Evolutionary conservation across 2,888 invertebrate genomes (phyloP), one percentile per base, ranked within the genome.

Genomic region (Muscina levida): DNA sequence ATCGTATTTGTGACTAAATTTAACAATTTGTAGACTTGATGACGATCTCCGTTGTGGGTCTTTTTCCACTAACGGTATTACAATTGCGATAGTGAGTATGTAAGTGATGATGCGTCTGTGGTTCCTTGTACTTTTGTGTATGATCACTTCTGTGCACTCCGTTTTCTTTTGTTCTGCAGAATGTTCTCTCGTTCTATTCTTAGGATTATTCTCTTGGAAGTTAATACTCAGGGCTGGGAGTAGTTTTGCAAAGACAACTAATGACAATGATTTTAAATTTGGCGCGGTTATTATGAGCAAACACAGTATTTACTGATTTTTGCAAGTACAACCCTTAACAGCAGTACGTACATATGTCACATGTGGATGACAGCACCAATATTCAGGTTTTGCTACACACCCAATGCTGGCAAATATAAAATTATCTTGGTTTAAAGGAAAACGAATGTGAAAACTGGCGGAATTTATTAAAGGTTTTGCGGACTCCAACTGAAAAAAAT

Each of bases 141-240:
- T 10, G 51, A 51, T 48, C 15, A 19, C 37, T 59, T 59, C 10
- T 59, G 59, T 39, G 37, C 42, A 10, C 17, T 62, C 11, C n/a
- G 22, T 39, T 59, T 11, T 59, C 17, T 42, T 62, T 1, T 42
- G 24, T 26, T 59, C n/a, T 59, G 62, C 19, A 57, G 6, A 22
- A 10, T 53, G 2, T 53, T 59, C 26, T 56, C 59, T 57, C 59
- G 19, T 53, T 15, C 62, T 62, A 62, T 62, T 62, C 62, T 62
- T 62, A 62, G 62, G 62, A 62, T 42, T n/a, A n/a, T n/a, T 39
- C 42, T 59, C 59, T 10, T 39, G 6, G n/a, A 59, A 17, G 59
- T 31, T 1, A 15, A 39, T 37, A 13, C 13, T 1, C 62, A 62
- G 62, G 42, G 62, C 11, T 13, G 62, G 62, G 62, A 42, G n/a